Conservation (phyloP, 2,113 vertebrate genomes). For the Meleagris gallopavo region DNA sequence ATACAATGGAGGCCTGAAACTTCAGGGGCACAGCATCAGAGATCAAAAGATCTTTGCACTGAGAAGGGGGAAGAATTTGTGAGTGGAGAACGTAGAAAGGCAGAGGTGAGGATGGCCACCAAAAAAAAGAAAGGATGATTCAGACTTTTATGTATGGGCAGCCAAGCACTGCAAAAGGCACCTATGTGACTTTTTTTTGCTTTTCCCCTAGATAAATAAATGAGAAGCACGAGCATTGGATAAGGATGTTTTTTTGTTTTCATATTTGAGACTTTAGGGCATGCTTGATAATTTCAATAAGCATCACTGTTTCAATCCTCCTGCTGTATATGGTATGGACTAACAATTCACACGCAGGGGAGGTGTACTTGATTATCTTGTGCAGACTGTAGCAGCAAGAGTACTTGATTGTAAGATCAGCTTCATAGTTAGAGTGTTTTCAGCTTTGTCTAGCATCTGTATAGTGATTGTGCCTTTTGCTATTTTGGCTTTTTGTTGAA, state of each 20-base stretch:
- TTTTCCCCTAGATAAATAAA: not conserved
- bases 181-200: fast-evolving
- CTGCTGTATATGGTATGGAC: not conserved
- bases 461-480: not conserved
- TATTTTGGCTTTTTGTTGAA: not conserved
- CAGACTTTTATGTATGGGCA: not conserved
- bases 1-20: fast-evolving
- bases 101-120: not conserved
- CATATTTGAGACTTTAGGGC: not conserved
- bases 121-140: not conserved
- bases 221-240: not conserved
- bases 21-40: not conserved
- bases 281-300: not conserved
- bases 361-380: not conserved
- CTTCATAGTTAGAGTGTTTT: not conserved
- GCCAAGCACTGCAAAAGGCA: not conserved
- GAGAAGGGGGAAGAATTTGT: not conserved
- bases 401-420: not conserved
- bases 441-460: not conserved
- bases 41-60: not conserved
- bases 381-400: not conserved
- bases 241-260: not conserved
- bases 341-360: not conserved
- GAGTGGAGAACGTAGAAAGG: not conserved
- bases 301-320: not conserved